These are phyloP conservation scores for Apotomis turbidana DNA, from an alignment of 2,888 invertebrate species.

Conservation along the genomic window DNA sequence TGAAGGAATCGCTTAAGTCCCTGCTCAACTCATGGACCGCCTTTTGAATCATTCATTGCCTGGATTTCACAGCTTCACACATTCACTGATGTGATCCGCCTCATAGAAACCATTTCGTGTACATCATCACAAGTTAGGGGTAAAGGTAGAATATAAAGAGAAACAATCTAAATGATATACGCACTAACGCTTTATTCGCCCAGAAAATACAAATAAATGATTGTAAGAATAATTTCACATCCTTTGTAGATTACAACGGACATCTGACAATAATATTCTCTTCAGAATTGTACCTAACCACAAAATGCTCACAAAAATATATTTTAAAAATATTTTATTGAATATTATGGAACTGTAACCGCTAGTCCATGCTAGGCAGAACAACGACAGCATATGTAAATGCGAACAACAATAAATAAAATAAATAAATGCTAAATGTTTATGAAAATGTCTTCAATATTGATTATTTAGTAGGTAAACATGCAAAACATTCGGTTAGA, in stretches of 20 bases:
- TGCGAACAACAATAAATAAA: constrained; percentile 49
- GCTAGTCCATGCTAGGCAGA: constrained; percentile 58
- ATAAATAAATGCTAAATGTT: constrained; percentile 50
- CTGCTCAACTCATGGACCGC: too few relatives aligned
- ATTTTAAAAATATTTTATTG: constrained; percentile 69
- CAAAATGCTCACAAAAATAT: constrained; percentile 80
- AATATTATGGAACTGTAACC: constrained; percentile 73
- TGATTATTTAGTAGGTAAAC: constrained; percentile 10
- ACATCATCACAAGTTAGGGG: too few relatives aligned
- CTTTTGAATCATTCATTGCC: too few relatives aligned
- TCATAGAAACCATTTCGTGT: too few relatives aligned
- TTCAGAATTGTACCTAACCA: constrained; percentile 62
- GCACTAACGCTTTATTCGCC: constrained; percentile 82
- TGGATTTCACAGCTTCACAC: too few relatives aligned
- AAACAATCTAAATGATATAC: constrained; percentile 63
- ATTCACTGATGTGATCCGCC: too few relatives aligned
- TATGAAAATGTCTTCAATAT: constrained; percentile 38
- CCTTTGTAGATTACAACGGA: constrained; percentile 63
- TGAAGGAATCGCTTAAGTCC: too few relatives aligned
- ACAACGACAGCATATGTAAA: constrained; percentile 54
- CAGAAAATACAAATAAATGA: constrained; percentile 81
- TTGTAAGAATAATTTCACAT: constrained; percentile 76
- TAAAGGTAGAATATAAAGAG: constrained; percentile 34
- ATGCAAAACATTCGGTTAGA: constrained; percentile 4
- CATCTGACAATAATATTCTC: constrained; percentile 55